Conservation (phyloP, 2,888 invertebrate genomes). For the Cecidostiba fungosa region DNA sequence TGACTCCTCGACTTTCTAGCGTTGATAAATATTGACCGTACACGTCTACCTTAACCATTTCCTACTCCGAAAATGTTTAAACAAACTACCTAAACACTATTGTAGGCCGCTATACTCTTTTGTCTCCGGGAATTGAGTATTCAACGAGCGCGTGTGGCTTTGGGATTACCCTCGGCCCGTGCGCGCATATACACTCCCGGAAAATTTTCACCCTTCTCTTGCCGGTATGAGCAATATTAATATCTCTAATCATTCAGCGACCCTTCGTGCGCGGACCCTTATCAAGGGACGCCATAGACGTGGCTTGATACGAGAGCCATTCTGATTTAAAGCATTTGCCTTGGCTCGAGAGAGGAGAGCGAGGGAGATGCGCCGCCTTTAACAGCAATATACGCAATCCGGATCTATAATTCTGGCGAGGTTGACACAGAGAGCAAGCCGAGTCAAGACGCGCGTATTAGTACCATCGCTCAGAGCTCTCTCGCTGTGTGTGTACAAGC, state of each 20-base stretch:
- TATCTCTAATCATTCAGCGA: constrained; percentile 79
- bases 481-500: background rate
- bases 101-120: background rate
- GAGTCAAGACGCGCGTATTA: constrained; percentile 20
- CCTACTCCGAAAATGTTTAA: constrained; percentile 7
- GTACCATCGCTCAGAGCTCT: background rate
- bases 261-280: constrained; percentile 76
- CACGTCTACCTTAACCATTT: background rate
- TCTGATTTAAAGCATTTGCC: constrained; percentile 78
- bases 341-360: constrained; percentile 36
- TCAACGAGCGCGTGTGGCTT: constrained; percentile 23
- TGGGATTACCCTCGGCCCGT: constrained; percentile 43
- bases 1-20: constrained; percentile 55
- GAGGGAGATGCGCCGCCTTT: constrained; percentile 9
- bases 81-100: background rate
- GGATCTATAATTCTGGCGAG: constrained; percentile 26
- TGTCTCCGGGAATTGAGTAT: constrained; percentile 38
- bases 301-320: constrained; percentile 77
- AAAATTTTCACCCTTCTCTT: constrained; percentile 72
- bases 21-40: constrained; percentile 39
- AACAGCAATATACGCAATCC: constrained; percentile 27
- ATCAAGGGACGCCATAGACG: constrained; percentile 76
- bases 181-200: constrained; percentile 59
- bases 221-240: constrained; percentile 74
- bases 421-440: background rate